phyloP scores from a whole-genome alignment of 2,113 vertebrate species.

The Hucho hucho region DNA sequence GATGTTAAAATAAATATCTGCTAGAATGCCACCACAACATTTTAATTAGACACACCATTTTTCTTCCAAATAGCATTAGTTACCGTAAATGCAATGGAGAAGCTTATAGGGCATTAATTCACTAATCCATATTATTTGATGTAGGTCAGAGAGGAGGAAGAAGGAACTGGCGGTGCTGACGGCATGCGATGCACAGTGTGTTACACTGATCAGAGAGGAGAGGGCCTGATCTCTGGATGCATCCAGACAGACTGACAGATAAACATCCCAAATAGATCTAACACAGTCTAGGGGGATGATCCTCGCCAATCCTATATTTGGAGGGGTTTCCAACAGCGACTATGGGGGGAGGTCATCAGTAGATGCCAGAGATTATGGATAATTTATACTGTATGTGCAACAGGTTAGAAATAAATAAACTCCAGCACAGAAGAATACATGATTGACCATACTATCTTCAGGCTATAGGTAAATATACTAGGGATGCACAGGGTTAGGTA shows the following conservation, averaged over 20 bases:
- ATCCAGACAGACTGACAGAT: conserved; percentile 10
- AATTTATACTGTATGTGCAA: background rate
- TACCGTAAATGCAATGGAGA: background rate
- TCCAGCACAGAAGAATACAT: background rate
- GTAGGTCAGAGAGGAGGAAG: conserved; percentile 14
- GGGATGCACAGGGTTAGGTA: background rate
- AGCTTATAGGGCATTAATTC: background rate
- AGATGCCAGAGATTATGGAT: conserved; percentile 12
- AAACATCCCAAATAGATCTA: conserved; percentile 8
- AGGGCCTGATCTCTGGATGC: conserved; percentile 29
- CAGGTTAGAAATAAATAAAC: background rate
- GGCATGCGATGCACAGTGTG: conserved; percentile 17
- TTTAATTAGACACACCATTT: conserved; percentile 25
- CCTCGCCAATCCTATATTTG: conserved; percentile 20
- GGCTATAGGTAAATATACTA: background rate
- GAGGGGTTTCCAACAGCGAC: conserved; percentile 16
- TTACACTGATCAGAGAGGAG: conserved; percentile 16
- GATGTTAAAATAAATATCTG: conserved; percentile 19
- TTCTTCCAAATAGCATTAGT: background rate
- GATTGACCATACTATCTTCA: background rate
- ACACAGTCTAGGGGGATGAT: conserved; percentile 23
- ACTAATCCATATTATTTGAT: conserved; percentile 48
- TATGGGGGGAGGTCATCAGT: conserved; percentile 26
- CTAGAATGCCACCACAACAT: conserved; percentile 11
- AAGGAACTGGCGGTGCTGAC: background rate